Percentiles rank a stretch among this genome's conserved stretches.
phyloP scores from a whole-genome alignment of 2,113 vertebrate genomes.

The Ptilonorhynchus violaceus region DNA sequence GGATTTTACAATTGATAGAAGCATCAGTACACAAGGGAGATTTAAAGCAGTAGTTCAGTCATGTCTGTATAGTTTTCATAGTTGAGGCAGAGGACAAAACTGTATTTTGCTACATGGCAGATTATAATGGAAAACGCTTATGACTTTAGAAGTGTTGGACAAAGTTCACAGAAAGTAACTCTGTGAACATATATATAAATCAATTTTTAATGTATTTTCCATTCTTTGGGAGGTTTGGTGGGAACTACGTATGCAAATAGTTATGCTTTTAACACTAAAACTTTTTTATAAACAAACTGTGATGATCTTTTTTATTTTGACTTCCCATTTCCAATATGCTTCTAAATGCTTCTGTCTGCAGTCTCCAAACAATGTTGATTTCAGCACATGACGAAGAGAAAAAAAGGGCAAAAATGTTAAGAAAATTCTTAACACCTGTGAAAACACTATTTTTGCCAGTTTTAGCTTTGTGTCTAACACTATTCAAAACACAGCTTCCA shows the following conservation, averaged over 20 bases:
- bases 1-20: background rate
- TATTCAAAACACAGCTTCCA: background rate
- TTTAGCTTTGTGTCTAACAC: background rate
- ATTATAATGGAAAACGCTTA: background rate
- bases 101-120: background rate
- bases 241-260: background rate
- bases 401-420: background rate
- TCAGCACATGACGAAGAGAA: background rate
- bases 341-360: background rate
- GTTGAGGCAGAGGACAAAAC: background rate
- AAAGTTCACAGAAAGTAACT: conserved; percentile 1
- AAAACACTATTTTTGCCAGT: background rate
- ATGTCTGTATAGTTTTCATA: background rate
- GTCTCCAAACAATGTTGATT: background rate
- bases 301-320: background rate
- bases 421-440: background rate
- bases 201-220: conserved; percentile 15
- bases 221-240: background rate
- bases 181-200: background rate
- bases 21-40: background rate
- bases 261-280: background rate
- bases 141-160: background rate
- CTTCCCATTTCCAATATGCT: background rate
- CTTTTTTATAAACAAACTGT: background rate
- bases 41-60: background rate